Base-by-base conservation (phyloP, 2,888 invertebrate genomes). In the Plutella xylostella region DNA sequence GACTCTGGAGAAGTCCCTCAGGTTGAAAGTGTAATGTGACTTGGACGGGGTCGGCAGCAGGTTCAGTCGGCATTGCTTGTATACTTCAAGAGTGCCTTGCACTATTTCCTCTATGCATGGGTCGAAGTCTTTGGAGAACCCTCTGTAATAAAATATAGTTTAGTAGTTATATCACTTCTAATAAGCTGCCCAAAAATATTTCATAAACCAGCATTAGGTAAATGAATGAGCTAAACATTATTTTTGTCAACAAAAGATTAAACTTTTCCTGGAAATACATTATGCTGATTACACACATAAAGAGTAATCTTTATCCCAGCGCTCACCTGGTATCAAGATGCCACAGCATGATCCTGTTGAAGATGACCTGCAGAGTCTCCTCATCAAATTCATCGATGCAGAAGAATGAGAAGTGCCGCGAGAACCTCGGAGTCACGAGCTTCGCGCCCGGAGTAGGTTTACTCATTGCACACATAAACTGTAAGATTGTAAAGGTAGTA, bases 121-220 rank as follows among this genome's bases (percentile, higher is more conserved):
- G 78, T 96, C 94, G 68, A 97, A 97, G 48, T 96, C 96, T 71
- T 94, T 95, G 11, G 94, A 91, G 75, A 97, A 98, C 5, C 96
- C 97, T 66, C 94, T 93, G 72, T 25, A 25, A 25, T 25, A 25
- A 25, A 25, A 25, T 25, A 25, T 25, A 9, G 25, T 9, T 25
- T 25, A 25, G 25, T 7, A 25, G n/a, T n/a, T n/a, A n/a, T n/a
- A n/a, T n/a, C n/a, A n/a, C n/a, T 22, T 22, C 22, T 22, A 6
- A 9, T 6, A 22, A 22, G 22, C 22, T 22, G 22, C n/a, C n/a
- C n/a, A n/a, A n/a, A n/a, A n/a, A n/a, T n/a, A n/a, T n/a, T 22
- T 22, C 22, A 5, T 9, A 22, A 22, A 22, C 6, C 5, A 22
- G 22, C 22, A 6, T 5, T 22, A 22, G 22, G 9, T 22, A 5